phyloP scores from a whole-genome alignment of 2,888 invertebrate genomes.

The Lasioglossum figueresi region DNA sequence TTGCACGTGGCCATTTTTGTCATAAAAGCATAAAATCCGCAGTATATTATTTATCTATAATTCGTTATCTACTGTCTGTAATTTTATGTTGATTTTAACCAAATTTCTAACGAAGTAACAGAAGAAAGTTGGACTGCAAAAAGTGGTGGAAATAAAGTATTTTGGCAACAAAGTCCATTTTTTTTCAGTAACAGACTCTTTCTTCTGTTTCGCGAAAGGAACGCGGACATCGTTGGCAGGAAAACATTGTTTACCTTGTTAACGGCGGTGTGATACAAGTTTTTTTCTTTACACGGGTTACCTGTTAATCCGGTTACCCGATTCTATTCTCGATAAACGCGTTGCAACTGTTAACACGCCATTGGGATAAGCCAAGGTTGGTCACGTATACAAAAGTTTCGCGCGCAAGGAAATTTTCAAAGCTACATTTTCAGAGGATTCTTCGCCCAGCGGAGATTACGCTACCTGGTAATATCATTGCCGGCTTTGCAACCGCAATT shows the following conservation, averaged over 20 bases:
- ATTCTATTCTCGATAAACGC: conserved; percentile 33
- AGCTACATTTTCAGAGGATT: conserved; percentile 25
- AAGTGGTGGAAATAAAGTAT: too few species aligned
- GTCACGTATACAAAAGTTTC: conserved; percentile 15
- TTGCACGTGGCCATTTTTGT: too few species aligned
- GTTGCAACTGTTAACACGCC: conserved; percentile 36
- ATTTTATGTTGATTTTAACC: too few species aligned
- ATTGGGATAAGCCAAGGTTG: conserved; percentile 37
- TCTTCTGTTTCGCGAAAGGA: neutral
- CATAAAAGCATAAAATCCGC: too few species aligned
- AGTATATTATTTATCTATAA: too few species aligned
- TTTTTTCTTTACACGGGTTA: conserved; percentile 3
- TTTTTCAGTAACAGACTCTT: neutral
- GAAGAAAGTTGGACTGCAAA: too few species aligned
- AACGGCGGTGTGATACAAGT: conserved; percentile 29
- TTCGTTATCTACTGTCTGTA: too few species aligned
- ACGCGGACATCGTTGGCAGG: neutral
- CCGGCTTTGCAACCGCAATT: conserved; percentile 30
- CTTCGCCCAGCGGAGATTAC: conserved; percentile 24
- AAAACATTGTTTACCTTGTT: conserved; percentile 26
- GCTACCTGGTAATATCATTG: conserved; percentile 29
- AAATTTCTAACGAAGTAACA: too few species aligned
- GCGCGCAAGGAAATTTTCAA: conserved; percentile 34
- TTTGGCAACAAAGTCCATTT: neutral
- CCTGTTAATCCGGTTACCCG: conserved; percentile 47